Evolutionary conservation across 2,888 invertebrate genomes (phyloP).

Genomic region (Troglohyphantes excavatus): DNA sequence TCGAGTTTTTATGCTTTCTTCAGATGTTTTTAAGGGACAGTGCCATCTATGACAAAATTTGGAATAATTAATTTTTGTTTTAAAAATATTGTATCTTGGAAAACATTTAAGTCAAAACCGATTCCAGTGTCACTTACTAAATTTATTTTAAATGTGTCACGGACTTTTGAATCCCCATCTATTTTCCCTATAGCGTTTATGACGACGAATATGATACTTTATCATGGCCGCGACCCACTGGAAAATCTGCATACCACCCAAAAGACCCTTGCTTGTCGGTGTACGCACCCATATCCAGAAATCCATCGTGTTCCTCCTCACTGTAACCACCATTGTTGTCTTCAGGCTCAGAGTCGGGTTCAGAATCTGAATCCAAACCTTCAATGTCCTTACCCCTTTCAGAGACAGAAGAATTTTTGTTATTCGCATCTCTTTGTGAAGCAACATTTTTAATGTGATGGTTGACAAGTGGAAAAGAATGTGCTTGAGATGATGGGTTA

Average conservation of each 20-base stretch:
- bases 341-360: neutral
- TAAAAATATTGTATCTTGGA: too few species aligned
- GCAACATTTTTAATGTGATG: neutral
- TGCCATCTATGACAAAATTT: too few species aligned
- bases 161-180: too few species aligned
- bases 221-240: conserved; percentile 75
- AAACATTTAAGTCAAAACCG: too few species aligned
- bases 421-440: neutral
- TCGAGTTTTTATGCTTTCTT: too few species aligned
- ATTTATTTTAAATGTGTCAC: too few species aligned
- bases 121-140: too few species aligned
- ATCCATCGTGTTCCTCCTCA: conserved; percentile 65
- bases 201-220: conserved; percentile 68
- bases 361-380: neutral
- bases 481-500: neutral
- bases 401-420: neutral
- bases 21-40: too few species aligned
- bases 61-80: too few species aligned
- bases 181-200: neutral
- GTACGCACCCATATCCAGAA: conserved; percentile 80
- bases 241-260: conserved; percentile 80
- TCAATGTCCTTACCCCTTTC: neutral
- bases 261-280: conserved; percentile 79
- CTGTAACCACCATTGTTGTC: conserved; percentile 2
- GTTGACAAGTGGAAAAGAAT: neutral